A percentile compares a stretch with the other conserved stretches of the same genome.
Evolutionary conservation across 2,113 vertebrate genomes (phyloP).

Genomic region (Clinocottus analis): DNA sequence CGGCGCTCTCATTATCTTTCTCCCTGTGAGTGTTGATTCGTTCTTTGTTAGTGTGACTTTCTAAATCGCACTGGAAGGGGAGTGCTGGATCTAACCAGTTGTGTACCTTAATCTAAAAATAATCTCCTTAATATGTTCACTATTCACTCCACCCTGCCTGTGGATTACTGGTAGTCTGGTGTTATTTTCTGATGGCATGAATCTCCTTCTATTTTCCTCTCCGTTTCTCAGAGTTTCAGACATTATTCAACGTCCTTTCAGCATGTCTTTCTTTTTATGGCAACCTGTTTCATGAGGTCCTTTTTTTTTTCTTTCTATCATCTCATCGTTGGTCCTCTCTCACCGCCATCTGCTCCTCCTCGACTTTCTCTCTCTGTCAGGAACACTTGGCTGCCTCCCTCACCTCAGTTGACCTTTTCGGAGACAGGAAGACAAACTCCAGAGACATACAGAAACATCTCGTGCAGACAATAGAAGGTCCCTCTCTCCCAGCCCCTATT

Average conservation of each 20-base stretch:
- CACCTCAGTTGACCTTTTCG: conserved; percentile 52
- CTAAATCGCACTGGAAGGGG: conserved; percentile 12
- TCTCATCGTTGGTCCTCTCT: conserved; percentile 22
- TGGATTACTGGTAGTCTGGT: conserved; percentile 16
- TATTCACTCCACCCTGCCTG: neutral
- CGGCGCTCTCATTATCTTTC: conserved; percentile 29
- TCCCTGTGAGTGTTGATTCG: conserved; percentile 20
- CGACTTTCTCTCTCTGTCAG: conserved; percentile 22
- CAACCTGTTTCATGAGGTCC: conserved; percentile 45
- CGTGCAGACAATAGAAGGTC: neutral
- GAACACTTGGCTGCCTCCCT: conserved; percentile 15
- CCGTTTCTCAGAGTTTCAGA: conserved; percentile 44
- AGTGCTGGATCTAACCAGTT: conserved; percentile 19
- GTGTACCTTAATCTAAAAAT: conserved; percentile 21
- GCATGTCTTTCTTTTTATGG: conserved; percentile 30
- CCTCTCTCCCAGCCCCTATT: conserved; percentile 1
- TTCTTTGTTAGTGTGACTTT: conserved; percentile 33
- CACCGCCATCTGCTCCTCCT: conserved; percentile 24
- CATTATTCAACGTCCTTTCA: conserved; percentile 57
- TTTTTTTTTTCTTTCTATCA: conserved; percentile 64
- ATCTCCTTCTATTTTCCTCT: conserved; percentile 47
- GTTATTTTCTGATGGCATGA: conserved; percentile 49
- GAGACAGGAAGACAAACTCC: conserved; percentile 25
- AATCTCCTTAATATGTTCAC: conserved; percentile 39
- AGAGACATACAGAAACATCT: conserved; percentile 24